Conservation (phyloP, 2,113 vertebrate species). For the Patagioenas fasciata region DNA sequence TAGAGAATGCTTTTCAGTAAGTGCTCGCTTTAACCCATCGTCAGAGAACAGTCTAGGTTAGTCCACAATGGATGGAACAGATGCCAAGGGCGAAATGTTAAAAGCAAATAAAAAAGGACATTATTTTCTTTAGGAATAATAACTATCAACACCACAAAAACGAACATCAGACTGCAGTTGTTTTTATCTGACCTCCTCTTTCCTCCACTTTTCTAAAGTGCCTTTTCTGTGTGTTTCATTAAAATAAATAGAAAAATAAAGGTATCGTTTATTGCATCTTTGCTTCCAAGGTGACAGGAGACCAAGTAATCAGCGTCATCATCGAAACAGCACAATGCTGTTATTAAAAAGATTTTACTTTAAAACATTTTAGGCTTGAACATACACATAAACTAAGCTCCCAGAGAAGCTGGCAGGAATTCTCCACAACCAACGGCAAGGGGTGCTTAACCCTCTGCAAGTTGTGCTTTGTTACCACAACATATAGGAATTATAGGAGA, state of each 20-base stretch:
- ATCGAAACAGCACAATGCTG: not conserved
- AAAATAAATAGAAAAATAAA: conserved; percentile 49
- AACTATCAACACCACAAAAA: conserved; percentile 63
- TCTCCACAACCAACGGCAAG: not conserved
- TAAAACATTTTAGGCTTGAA: conserved; percentile 1
- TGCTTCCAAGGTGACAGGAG: conserved; percentile 5
- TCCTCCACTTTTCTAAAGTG: conserved; percentile 45
- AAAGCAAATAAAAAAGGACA: conserved; percentile 77
- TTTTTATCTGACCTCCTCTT: conserved; percentile 58
- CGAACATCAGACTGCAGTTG: conserved; percentile 62
- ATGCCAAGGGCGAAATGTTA: conserved; percentile 84
- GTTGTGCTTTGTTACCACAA: not conserved
- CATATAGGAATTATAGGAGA: not conserved
- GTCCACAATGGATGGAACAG: conserved; percentile 81
- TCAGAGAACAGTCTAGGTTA: conserved; percentile 76
- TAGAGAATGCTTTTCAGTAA: conserved; percentile 84
- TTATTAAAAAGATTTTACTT: conserved; percentile 14
- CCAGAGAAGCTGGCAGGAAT: not conserved
- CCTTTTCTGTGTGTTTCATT: conserved; percentile 23
- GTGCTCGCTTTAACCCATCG: conserved; percentile 79
- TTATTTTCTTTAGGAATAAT: conserved; percentile 78
- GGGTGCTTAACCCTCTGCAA: not conserved
- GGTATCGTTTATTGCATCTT: conserved; percentile 16
- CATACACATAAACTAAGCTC: not conserved
- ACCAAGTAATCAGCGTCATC: not conserved